These are phyloP conservation scores for Colinus virginianus DNA, from an alignment of 2,113 vertebrate species.

Conservation along the genomic window DNA sequence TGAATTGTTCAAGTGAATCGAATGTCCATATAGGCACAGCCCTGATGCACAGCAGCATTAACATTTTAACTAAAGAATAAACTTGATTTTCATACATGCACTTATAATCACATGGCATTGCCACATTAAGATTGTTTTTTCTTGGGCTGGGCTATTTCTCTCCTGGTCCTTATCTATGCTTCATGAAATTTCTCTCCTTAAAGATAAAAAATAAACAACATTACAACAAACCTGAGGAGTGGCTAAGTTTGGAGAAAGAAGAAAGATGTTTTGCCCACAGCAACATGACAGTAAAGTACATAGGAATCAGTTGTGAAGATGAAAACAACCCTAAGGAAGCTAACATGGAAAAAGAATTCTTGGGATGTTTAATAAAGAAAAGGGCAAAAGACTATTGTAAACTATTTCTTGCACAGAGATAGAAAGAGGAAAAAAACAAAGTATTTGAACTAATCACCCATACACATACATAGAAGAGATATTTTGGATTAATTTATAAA, in stretches of 20 bases:
- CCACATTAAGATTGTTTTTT: background rate
- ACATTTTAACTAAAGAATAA: background rate
- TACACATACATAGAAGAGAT: background rate
- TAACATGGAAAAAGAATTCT: background rate
- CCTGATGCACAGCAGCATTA: background rate
- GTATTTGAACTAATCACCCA: background rate
- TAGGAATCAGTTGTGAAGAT: background rate
- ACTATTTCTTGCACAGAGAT: background rate
- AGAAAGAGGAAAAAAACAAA: background rate
- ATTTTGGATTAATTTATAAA: background rate
- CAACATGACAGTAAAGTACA: background rate
- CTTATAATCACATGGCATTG: background rate
- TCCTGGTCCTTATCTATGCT: background rate
- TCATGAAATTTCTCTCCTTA: background rate
- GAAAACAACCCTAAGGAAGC: background rate
- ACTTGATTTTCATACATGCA: background rate
- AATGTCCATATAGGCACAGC: background rate
- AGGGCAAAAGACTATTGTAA: background rate
- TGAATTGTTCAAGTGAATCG: background rate
- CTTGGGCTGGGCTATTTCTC: background rate
- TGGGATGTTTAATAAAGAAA: background rate
- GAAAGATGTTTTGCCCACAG: background rate
- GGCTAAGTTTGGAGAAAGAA: background rate
- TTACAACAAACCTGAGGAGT: background rate
- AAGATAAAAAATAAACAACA: background rate